Percentiles rank a stretch among this genome's conserved stretches.
phyloP scores from a whole-genome alignment of 92 coral and sea anemone genomes.

The Porites lobata region DNA sequence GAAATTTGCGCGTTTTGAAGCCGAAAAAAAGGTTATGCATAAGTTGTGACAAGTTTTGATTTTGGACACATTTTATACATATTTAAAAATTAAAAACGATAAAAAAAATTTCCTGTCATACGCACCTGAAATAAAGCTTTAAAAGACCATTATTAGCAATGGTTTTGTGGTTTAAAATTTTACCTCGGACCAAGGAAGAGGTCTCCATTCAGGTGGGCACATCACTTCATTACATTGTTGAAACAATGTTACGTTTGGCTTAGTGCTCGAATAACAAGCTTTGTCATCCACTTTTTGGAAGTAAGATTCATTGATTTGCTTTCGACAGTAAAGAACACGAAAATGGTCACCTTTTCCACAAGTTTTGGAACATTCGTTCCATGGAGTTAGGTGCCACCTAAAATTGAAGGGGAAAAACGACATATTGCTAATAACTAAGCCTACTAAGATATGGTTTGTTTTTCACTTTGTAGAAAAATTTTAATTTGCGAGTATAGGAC shows the following conservation, averaged over 20 bases:
- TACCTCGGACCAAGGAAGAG: conserved; percentile 48
- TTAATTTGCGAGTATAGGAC: too few species aligned
- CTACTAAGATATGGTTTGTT: too few species aligned
- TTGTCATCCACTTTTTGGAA: not conserved
- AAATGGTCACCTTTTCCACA: conserved; percentile 43
- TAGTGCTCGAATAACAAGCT: not conserved
- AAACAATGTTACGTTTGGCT: not conserved
- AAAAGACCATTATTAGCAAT: too few species aligned
- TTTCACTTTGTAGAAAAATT: too few species aligned
- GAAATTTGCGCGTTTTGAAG: too few species aligned
- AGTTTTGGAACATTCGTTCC: conserved; percentile 34
- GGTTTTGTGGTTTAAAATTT: too few species aligned
- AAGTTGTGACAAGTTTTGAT: not conserved
- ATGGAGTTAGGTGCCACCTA: conserved; percentile 33
- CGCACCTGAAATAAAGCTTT: too few species aligned
- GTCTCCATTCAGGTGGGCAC: conserved; percentile 37
- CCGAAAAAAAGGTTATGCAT: too few species aligned
- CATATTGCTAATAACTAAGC: not conserved
- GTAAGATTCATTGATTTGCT: not conserved
- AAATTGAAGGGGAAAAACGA: not conserved
- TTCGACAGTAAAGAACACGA: conserved; percentile 28
- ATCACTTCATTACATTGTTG: conserved; percentile 24
- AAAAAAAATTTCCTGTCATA: too few species aligned
- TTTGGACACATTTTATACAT: too few species aligned
- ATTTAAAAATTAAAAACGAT: too few species aligned